These are phyloP conservation scores for Formicarius rufipectus DNA, from an alignment of 2,113 vertebrate species.

Conservation along the genomic window DNA sequence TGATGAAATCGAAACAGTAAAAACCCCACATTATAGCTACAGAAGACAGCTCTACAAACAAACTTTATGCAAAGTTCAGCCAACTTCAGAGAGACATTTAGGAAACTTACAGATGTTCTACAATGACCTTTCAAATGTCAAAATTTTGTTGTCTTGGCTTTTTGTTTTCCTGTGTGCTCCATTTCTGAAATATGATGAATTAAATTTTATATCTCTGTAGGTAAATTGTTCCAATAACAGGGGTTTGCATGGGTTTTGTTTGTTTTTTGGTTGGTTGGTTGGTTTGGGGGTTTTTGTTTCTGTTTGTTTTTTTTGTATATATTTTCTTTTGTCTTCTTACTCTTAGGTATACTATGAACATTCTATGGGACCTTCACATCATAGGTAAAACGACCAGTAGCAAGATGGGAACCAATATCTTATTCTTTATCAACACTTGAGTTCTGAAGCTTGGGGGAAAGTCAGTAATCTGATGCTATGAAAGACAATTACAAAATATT, in stretches of 20 bases:
- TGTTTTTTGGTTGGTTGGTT: too few species aligned
- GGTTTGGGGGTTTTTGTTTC: not conserved
- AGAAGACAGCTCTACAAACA: not conserved
- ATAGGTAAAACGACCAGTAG: not conserved
- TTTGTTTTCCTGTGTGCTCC: not conserved
- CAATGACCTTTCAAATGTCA: not conserved
- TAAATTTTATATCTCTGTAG: not conserved
- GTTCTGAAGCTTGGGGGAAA: not conserved
- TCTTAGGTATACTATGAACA: accelerated
- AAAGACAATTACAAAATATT: not conserved
- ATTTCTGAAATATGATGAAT: not conserved
- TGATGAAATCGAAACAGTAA: not conserved
- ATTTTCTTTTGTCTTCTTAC: not conserved
- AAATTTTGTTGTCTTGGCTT: not conserved
- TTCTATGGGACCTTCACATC: not conserved
- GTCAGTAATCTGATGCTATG: not conserved
- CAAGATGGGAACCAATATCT: not conserved
- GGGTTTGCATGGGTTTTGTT: too few species aligned
- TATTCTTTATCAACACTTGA: not conserved
- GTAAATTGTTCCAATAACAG: not conserved
- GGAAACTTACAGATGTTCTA: not conserved
- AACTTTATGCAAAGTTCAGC: not conserved
- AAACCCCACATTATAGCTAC: not conserved
- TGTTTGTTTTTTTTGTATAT: not conserved
- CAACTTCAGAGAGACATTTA: not conserved